Evolutionary conservation across 2,888 invertebrate species (phyloP), one percentile per base, ranked within the genome.

Genomic region (Pelosia muscerda): DNA sequence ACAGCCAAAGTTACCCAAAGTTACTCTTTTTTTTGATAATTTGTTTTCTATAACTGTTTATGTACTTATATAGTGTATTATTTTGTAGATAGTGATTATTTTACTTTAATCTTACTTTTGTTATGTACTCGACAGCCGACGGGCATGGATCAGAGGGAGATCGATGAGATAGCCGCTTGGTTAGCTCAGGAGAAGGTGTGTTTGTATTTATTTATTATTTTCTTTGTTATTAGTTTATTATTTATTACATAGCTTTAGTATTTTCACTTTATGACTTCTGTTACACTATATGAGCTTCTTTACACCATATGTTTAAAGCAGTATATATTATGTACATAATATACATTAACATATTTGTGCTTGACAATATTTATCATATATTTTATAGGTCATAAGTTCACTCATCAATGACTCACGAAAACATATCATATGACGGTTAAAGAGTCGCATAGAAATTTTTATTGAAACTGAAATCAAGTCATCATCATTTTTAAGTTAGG

Each of bases 131-230:
- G 71, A 88, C 93, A 95, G 95, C 93, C 93, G 63, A 87, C 94
- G 75, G 94, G 92, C 76, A 95, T 96, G 92, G 96, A 97, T 95
- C 97, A 98, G 91, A 96, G 97, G 91, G 98, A 98, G 94, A 97
- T 98, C 94, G 98, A 97, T 95, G 98, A 98, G 95, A 98, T 98
- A 96, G 98, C 98, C 88, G 98, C 98, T 93, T 98, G 98, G 98
- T 96, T 99, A 90, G 97, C 97, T 86, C 95, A 97, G 96, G 96
- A 98, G 96, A 96, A 96, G 97, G 96, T 92, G 86, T 90, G 91
- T 87, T 83, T 84, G 70, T 72, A 80, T 83, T 78, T 80, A 71
- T 79, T 81, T 70, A 71, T 76, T 49, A 74, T 80, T 79, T 77
- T 57, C 57, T 70, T 69, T 63, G 60, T 73, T 65, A 57, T 67